Base-by-base conservation (phyloP, 1,140 invertebrate genomes). In the Drosophila kohkoa region DNA sequence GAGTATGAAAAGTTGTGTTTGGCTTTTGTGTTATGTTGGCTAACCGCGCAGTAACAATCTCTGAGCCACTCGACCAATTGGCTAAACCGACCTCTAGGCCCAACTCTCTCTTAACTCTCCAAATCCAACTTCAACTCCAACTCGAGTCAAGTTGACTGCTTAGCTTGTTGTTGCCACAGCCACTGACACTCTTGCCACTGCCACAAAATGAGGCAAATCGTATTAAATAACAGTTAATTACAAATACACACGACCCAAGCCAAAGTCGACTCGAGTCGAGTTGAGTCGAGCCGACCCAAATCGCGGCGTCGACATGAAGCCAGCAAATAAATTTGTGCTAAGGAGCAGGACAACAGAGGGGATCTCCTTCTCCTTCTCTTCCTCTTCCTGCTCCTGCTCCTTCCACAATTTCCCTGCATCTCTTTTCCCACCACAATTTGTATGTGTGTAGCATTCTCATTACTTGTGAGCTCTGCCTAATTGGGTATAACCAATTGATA, bases 191-290 rank as follows among this genome's bases (percentile, higher is more conserved):
- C 32, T 60, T 60, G 58, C 43, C 41, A 28, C 35, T 45, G 59
- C 68, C 68, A 60, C 71, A 58, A 74, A 87, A 88, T 88, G 79
- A 77, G 77, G 83, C 65, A 88, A 86, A 87, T 87, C 83, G 82
- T 88, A 87, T 87, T 87, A 87, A 87, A 87, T 88, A 88, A 87
- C 82, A 88, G 82, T 87, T 87, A 87, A 87, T 87, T 87, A 87
- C 80, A 72, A 82, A 82, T 72, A 81, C 76, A 82, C 71, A 87
- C 72, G 57, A 77, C 60, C 55, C 54, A 35, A 74, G 45, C 11
- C 51, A n/a, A 54, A 54, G 6, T 30, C 30, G 5, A 38, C 7
- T 6, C 52, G 8, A 13, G 13, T 38, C 30, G 28, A 48, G 13
- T 32, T 15, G 45, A 51, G 7, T 16, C 43, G 41, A 74, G 54